Conservation (phyloP, 2,888 invertebrate species). For the Lepidocyrtoides sp. region DNA sequence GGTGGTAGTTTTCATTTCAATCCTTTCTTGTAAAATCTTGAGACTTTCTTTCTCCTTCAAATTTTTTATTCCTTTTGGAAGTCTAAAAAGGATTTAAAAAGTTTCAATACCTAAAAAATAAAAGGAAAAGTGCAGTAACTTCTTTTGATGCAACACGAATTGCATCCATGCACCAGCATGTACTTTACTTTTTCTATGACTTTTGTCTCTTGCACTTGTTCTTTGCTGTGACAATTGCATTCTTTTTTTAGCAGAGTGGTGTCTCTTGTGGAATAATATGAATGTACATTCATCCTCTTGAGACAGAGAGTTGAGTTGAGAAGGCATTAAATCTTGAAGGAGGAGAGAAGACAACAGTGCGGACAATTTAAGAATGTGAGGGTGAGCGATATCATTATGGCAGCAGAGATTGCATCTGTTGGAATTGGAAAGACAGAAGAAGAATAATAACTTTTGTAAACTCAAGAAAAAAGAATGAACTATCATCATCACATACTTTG, state of each 20-base stretch:
- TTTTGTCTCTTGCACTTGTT: constrained; percentile 16
- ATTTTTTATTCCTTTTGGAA: background rate
- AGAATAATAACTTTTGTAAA: constrained; percentile 25
- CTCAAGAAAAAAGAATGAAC: background rate
- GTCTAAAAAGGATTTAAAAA: background rate
- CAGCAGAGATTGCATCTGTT: constrained; percentile 25
- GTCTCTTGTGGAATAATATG: constrained; percentile 37
- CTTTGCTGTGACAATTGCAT: constrained; percentile 32
- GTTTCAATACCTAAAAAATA: background rate
- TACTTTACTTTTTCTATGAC: background rate
- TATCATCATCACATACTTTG: constrained; percentile 21
- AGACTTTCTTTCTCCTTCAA: background rate
- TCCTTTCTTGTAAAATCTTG: background rate
- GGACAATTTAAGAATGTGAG: constrained; percentile 64
- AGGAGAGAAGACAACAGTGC: constrained; percentile 5
- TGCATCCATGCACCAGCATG: background rate
- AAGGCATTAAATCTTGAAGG: constrained; percentile 53
- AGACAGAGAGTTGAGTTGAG: constrained; percentile 4
- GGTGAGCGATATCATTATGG: constrained; percentile 33
- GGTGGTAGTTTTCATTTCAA: constrained; percentile 19
- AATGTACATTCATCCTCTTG: background rate
- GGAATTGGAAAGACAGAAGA: constrained; percentile 28
- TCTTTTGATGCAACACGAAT: background rate
- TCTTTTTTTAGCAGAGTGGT: background rate
- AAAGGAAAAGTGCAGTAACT: background rate